phyloP scores from a whole-genome alignment of 2,113 vertebrate species.

The Pollimyrus isidori region DNA sequence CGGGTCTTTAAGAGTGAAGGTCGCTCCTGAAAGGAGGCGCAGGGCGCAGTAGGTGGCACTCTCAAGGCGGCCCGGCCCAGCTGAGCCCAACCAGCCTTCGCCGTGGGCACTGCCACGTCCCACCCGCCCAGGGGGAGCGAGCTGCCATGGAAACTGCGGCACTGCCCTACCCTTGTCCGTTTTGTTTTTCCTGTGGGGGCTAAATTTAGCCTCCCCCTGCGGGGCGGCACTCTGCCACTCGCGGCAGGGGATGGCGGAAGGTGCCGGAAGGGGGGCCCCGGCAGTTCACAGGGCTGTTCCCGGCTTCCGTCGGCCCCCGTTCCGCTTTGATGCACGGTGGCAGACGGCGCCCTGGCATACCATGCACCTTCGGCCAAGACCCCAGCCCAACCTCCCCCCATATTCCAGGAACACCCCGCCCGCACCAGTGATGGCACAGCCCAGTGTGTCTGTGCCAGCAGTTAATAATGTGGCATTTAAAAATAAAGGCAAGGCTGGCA shows the following conservation, averaged over 20 bases:
- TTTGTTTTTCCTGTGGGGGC: not conserved
- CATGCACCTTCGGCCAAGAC: not conserved
- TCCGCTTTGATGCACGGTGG: not conserved
- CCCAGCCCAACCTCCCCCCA: not conserved
- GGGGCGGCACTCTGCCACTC: not conserved
- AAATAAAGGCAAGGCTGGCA: not conserved
- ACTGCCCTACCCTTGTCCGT: not conserved
- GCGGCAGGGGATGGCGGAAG: not conserved
- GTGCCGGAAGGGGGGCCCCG: not conserved
- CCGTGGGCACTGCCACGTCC: not conserved
- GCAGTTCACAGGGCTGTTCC: not conserved
- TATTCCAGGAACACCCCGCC: not conserved
- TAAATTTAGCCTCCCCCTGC: constrained; percentile 6
- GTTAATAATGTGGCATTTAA: not conserved
- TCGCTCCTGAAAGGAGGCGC: not conserved
- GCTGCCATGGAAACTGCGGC: not conserved
- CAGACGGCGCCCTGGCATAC: not conserved
- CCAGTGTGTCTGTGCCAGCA: not conserved
- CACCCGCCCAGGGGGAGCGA: not conserved
- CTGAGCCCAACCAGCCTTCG: not conserved
- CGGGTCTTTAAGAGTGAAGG: not conserved
- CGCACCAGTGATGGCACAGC: not conserved
- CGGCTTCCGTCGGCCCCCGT: not conserved
- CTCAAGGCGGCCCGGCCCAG: not conserved
- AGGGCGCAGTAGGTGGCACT: not conserved